A percentile compares a stretch with the other conserved stretches of the same genome.
Evolutionary conservation across 2,797 vertebrate species (phyloP).

Genomic region (Paguma larvata): DNA sequence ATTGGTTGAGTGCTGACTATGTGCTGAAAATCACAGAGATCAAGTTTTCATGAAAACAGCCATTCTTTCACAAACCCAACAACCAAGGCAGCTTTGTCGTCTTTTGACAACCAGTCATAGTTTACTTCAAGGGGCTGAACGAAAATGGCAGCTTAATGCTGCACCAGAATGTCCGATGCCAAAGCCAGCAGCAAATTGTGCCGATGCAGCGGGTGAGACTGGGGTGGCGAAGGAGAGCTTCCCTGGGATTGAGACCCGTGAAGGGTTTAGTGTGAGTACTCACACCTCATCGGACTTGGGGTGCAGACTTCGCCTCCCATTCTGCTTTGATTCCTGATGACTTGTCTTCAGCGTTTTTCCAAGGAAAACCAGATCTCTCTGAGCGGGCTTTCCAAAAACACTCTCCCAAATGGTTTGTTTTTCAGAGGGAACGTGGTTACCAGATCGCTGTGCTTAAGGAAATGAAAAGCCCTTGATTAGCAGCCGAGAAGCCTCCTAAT

Average conservation of each 20-base stretch:
- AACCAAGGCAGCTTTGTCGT: neutral
- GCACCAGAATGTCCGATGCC: neutral
- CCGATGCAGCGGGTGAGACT: neutral
- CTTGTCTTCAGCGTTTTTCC: neutral
- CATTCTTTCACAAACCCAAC: neutral
- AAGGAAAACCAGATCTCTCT: neutral
- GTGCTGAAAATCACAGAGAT: neutral
- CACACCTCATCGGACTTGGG: neutral
- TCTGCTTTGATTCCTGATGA: neutral
- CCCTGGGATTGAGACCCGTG: too few relatives aligned
- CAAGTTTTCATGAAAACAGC: neutral
- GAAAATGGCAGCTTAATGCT: neutral
- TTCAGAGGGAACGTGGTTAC: conserved; percentile 58
- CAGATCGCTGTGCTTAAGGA: conserved; percentile 75
- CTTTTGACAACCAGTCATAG: neutral
- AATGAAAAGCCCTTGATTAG: conserved; percentile 77
- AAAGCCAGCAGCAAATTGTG: neutral
- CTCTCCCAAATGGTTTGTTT: conserved; percentile 33
- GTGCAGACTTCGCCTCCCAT: neutral
- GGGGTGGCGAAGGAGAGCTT: neutral
- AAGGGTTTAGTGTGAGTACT: neutral
- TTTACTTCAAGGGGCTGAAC: neutral
- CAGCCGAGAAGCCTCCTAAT: conserved; percentile 74
- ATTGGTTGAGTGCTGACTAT: neutral
- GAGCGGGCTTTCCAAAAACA: conserved; percentile 15